phyloP scores from a whole-genome alignment of 2,113 vertebrate genomes.

The Isichthys henryi region DNA sequence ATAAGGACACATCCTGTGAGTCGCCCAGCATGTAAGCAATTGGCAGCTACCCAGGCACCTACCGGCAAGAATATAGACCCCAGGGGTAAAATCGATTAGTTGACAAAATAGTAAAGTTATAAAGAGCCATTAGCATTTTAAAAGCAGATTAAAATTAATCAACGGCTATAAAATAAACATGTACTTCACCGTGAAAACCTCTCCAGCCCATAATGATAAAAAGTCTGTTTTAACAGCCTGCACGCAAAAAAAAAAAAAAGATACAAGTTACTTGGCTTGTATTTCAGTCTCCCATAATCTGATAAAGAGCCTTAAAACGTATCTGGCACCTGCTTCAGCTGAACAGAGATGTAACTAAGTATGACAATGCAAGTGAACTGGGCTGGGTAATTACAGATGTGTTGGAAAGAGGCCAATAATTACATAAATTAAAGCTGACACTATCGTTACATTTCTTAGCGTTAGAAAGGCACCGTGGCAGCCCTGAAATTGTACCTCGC shows the following conservation, averaged over 20 bases:
- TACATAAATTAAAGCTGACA: neutral
- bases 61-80: neutral
- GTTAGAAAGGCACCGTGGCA: neutral
- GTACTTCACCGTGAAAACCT: neutral
- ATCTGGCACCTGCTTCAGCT: neutral
- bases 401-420: neutral
- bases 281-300: neutral
- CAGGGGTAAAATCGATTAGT: slow-evolving; percentile 5
- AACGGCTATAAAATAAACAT: slow-evolving; percentile 1
- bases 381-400: neutral
- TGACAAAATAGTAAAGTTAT: slow-evolving; percentile 1
- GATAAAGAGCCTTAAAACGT: neutral
- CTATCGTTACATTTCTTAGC: neutral
- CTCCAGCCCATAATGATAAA: neutral
- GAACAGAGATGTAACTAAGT: neutral
- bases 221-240: neutral
- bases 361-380: neutral
- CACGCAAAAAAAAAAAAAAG: neutral
- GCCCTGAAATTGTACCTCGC: too few species aligned
- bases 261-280: neutral
- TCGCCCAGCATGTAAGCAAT: neutral
- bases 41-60: neutral
- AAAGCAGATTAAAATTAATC: slow-evolving; percentile 11
- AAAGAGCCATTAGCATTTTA: neutral
- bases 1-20: neutral